Evolutionary conservation across 2,113 vertebrate genomes (phyloP).

Genomic region (Urocitellus parryii): DNA sequence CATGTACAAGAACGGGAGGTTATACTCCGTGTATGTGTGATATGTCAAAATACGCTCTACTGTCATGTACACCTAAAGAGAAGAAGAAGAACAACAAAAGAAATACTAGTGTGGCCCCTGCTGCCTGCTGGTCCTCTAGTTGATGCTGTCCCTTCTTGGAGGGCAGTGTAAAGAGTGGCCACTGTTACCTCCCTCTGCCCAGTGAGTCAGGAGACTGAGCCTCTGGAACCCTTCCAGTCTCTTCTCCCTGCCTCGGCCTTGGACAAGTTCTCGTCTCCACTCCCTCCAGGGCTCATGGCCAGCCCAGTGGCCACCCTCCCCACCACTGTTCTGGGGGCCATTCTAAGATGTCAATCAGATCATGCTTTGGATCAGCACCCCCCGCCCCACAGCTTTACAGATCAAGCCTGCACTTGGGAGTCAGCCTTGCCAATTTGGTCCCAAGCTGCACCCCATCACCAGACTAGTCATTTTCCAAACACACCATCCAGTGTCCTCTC

Average conservation of each 20-base stretch:
- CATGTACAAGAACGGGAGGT: too few relatives aligned
- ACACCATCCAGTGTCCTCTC: not conserved
- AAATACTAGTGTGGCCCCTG: not conserved
- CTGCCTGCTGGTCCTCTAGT: not conserved
- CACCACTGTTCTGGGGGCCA: too few relatives aligned
- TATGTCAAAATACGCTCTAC: too few relatives aligned
- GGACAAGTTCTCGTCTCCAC: not conserved
- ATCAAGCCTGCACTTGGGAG: not conserved
- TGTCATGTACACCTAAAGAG: too few relatives aligned
- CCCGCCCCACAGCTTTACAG: not conserved
- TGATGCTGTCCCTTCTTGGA: not conserved
- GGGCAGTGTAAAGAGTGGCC: not conserved
- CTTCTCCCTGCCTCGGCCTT: not conserved
- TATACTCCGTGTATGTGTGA: too few relatives aligned
- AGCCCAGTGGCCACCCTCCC: not conserved
- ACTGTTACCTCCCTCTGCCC: not conserved
- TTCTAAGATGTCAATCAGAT: not conserved
- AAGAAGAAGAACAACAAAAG: not conserved
- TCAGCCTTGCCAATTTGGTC: not conserved
- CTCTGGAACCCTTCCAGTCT: not conserved
- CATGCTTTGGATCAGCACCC: not conserved
- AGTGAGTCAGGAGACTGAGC: not conserved
- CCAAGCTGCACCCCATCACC: not conserved
- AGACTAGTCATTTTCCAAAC: not conserved
- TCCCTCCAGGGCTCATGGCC: too few relatives aligned